Percentiles rank a stretch among this genome's conserved stretches.
phyloP scores from a whole-genome alignment of 92 coral and sea anemone species.

The Palythoa heliodiscus region DNA sequence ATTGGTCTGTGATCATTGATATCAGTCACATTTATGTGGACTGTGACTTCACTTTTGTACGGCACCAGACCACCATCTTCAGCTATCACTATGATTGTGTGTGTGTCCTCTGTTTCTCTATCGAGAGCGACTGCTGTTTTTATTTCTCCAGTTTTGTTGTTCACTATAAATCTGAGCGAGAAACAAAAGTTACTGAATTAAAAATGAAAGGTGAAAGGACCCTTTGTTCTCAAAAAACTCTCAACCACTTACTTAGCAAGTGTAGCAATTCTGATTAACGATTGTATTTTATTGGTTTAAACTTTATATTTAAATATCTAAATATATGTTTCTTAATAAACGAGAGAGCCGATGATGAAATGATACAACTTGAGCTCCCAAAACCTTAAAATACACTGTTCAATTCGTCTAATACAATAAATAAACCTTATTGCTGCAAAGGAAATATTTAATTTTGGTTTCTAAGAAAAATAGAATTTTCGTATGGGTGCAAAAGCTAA shows the following conservation, averaged over 20 bases:
- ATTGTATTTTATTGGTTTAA: neutral
- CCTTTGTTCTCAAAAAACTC: no score
- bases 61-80: slow-evolving; percentile 64
- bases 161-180: slow-evolving; percentile 69
- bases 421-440: no score
- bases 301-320: neutral
- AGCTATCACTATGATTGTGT: slow-evolving; percentile 69
- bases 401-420: no score
- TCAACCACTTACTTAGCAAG: no score
- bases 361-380: no score
- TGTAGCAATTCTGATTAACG: neutral
- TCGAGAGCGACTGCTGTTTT: slow-evolving; percentile 84
- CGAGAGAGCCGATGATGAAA: no score
- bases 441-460: no score
- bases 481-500: neutral
- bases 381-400: no score
- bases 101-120: slow-evolving; percentile 76
- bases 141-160: slow-evolving; percentile 74
- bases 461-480: no score
- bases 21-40: slow-evolving; percentile 82
- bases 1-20: slow-evolving; percentile 90
- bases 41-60: slow-evolving; percentile 67
- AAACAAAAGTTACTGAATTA: neutral
- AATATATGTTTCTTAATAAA: no score
- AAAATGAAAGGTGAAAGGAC: no score